A percentile compares a stretch with the other conserved stretches of the same genome.
Conservation (phyloP, 2,113 vertebrate species). For the Nesospiza acunhae region DNA sequence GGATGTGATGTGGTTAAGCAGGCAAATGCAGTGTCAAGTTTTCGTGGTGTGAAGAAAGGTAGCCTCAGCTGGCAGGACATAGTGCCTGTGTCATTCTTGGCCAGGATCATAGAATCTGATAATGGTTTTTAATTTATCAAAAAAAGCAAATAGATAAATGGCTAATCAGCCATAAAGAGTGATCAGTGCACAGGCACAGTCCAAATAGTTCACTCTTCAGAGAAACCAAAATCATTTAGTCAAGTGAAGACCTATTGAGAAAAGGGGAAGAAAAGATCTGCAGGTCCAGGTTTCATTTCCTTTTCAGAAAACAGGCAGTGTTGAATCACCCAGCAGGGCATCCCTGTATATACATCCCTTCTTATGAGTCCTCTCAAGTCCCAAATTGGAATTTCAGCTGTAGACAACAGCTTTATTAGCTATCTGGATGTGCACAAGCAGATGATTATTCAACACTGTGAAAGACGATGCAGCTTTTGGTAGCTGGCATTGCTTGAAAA, state of each 20-base stretch:
- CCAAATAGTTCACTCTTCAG: not conserved
- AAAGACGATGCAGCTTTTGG: not conserved
- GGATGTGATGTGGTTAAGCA: not conserved
- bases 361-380: not conserved
- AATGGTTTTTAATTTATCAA: not conserved
- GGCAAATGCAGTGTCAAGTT: not conserved
- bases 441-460: not conserved
- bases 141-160: not conserved
- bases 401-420: not conserved
- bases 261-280: not conserved
- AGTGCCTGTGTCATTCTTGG: not conserved
- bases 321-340: not conserved
- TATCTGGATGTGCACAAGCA: not conserved
- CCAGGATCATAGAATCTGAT: not conserved
- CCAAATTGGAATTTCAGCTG: not conserved
- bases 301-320: not conserved
- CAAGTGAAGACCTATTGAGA: not conserved
- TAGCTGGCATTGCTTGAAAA: not conserved
- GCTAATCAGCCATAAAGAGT: not conserved
- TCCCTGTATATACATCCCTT: not conserved
- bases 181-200: not conserved
- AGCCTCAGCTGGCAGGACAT: not conserved
- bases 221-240: not conserved
- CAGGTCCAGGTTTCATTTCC: not conserved
- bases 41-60: not conserved